Evolutionary conservation across 1,140 invertebrate species (phyloP).

Genomic region (Aphis craccivora): DNA sequence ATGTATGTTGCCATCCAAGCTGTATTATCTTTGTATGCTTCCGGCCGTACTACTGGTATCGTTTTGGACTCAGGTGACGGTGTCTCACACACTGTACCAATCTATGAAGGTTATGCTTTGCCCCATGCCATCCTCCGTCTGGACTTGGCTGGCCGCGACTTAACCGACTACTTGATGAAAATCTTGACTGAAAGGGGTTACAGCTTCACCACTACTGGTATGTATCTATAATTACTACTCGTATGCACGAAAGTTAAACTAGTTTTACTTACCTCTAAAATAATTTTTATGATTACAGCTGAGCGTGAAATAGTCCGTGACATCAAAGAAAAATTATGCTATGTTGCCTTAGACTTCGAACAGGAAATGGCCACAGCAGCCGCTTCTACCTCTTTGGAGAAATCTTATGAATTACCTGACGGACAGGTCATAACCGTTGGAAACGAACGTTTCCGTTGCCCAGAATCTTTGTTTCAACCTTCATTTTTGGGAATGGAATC

Average conservation of each 20-base stretch:
- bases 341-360: background rate
- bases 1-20: background rate
- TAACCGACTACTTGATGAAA: background rate
- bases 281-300: background rate
- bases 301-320: background rate
- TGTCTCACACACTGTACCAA: background rate
- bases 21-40: background rate
- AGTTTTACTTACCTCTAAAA: background rate
- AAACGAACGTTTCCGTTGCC: background rate
- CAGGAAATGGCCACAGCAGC: background rate
- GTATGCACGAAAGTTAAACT: background rate
- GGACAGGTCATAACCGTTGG: background rate
- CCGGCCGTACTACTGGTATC: background rate
- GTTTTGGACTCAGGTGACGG: background rate
- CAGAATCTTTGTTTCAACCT: background rate
- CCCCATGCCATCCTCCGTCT: background rate
- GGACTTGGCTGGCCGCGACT: background rate
- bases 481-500: conserved; percentile 7
- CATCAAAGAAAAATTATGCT: background rate
- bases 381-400: background rate
- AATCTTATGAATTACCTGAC: background rate
- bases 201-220: background rate
- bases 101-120: background rate
- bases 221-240: background rate
- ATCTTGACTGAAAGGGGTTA: background rate